phyloP scores from a whole-genome alignment of 2,888 invertebrate genomes.

The Caradrina kadenii region DNA sequence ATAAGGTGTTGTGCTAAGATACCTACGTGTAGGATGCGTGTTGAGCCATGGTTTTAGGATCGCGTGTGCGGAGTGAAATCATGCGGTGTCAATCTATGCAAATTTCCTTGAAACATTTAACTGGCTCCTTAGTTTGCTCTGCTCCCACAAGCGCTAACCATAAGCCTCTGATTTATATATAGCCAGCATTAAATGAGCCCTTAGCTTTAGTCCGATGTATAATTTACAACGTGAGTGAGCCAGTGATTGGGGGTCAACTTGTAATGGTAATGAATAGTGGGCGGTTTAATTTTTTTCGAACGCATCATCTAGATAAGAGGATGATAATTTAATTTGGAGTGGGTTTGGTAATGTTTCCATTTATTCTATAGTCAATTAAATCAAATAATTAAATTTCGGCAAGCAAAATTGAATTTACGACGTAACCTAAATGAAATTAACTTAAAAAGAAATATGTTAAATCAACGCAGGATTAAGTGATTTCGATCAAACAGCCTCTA shows the following conservation, averaged over 20 bases:
- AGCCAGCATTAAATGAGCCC: constrained; percentile 72
- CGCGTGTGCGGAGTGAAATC: constrained; percentile 81
- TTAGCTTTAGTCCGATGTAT: constrained; percentile 62
- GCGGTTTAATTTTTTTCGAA: constrained; percentile 69
- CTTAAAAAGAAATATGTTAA: neutral
- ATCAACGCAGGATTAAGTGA: constrained; percentile 60
- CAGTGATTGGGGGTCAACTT: constrained; percentile 69
- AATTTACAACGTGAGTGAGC: constrained; percentile 62
- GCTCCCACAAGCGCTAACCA: constrained; percentile 79
- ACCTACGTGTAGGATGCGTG: constrained; percentile 70
- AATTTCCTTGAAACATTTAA: constrained; percentile 89
- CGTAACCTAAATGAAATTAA: neutral
- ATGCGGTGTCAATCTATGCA: constrained; percentile 89
- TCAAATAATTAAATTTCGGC: constrained; percentile 14
- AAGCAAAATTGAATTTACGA: neutral
- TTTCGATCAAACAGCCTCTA: constrained; percentile 66
- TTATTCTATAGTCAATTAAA: constrained; percentile 32
- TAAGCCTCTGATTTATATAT: constrained; percentile 76
- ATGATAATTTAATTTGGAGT: constrained; percentile 63
- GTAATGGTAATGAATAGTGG: constrained; percentile 70
- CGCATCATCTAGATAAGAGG: constrained; percentile 62
- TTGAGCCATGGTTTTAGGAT: constrained; percentile 69
- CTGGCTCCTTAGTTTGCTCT: constrained; percentile 81
- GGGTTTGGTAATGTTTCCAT: constrained; percentile 52
- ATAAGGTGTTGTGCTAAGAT: constrained; percentile 71